These are phyloP conservation scores for Bombus vancouverensis DNA, from an alignment of 1,140 invertebrate species.

Conservation along the genomic window DNA sequence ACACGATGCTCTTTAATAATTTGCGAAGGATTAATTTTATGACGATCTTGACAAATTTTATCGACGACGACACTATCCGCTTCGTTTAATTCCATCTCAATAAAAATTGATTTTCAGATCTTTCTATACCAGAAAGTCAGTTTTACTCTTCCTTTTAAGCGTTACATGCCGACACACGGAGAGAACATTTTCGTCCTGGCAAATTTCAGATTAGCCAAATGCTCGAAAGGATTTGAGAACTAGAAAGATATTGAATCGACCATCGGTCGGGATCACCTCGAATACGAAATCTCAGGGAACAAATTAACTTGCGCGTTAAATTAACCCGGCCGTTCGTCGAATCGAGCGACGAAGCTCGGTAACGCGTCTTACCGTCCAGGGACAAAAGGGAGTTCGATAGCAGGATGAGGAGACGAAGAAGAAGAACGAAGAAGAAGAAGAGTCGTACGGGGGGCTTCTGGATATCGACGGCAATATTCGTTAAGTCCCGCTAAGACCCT, in stretches of 20 bases:
- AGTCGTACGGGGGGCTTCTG: constrained; percentile 54
- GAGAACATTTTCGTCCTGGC: neutral
- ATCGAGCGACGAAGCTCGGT: constrained; percentile 46
- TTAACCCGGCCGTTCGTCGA: constrained; percentile 55
- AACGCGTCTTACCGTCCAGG: constrained; percentile 48
- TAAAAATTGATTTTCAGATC: neutral
- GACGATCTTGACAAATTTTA: neutral
- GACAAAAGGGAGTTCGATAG: constrained; percentile 64
- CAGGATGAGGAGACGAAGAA: constrained; percentile 40
- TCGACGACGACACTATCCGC: neutral
- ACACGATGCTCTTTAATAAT: neutral
- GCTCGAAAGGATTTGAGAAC: constrained; percentile 3
- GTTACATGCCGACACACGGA: neutral
- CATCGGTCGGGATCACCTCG: neutral
- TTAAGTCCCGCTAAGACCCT: constrained; percentile 76
- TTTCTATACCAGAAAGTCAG: neutral
- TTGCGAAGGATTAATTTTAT: no score
- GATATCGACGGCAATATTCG: constrained; percentile 79
- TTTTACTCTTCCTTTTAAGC: neutral
- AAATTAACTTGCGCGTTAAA: constrained; percentile 61
- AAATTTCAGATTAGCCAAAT: neutral
- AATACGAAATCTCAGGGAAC: constrained; percentile 48
- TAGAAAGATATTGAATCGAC: constrained; percentile 1
- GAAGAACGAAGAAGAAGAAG: neutral
- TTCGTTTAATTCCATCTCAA: neutral